These are phyloP conservation scores for Camponotus fellah DNA, from an alignment of 2,888 invertebrate genomes.

Conservation along the genomic window DNA sequence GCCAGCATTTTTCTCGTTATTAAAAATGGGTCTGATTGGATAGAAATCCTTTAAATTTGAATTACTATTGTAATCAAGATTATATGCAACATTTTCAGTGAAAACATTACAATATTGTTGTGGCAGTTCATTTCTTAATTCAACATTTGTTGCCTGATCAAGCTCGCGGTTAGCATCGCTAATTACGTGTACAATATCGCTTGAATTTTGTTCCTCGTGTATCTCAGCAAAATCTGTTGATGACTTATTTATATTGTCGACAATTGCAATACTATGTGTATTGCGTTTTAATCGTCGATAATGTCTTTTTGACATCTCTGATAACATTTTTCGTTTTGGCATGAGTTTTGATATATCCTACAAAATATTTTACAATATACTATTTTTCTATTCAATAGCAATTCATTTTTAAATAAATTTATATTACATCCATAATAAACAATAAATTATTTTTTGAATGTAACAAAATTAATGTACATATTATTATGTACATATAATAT, in stretches of 20 bases:
- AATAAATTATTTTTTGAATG: no score
- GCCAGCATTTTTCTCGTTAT: neutral
- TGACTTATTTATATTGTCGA: neutral
- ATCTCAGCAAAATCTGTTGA: neutral
- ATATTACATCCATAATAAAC: no score
- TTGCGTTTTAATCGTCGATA: constrained; percentile 4
- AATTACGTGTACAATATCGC: neutral
- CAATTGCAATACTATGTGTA: neutral
- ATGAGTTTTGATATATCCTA: neutral
- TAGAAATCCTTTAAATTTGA: neutral
- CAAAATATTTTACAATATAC: no score
- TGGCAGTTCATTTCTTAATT: neutral
- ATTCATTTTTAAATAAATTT: no score
- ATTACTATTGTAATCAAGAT: neutral
- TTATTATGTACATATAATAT: no score
- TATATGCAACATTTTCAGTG: neutral
- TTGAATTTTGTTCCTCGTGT: neutral
- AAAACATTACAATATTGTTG: neutral
- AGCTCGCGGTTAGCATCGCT: neutral
- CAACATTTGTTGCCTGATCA: neutral
- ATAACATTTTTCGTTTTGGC: neutral
- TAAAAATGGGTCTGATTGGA: neutral
- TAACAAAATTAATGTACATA: no score
- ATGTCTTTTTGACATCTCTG: constrained; percentile 8
- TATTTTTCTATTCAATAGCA: no score